Evolutionary conservation across 2,113 vertebrate species (phyloP).

Genomic region (Anseranas semipalmata): DNA sequence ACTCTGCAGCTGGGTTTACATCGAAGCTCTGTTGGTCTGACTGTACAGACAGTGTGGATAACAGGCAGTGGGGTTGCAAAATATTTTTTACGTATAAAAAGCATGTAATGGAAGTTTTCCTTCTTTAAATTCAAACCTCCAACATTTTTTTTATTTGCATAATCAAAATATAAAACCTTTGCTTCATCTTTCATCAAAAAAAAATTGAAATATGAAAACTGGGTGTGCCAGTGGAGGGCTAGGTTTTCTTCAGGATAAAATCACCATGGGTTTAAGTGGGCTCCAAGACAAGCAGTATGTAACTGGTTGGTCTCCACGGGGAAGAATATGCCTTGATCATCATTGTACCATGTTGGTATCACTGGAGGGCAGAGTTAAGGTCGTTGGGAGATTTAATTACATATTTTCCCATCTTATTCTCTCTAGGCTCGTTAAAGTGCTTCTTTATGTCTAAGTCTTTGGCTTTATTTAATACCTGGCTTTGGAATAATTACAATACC

Average conservation of each 20-base stretch:
- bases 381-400: neutral
- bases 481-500: neutral
- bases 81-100: neutral
- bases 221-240: neutral
- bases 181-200: neutral
- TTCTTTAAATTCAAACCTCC: neutral
- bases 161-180: neutral
- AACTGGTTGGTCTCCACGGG: neutral
- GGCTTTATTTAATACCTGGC: neutral
- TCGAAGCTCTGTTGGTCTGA: neutral
- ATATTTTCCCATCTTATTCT: neutral
- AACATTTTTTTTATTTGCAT: neutral
- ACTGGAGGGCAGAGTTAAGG: neutral
- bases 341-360: fast-evolving
- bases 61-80: neutral
- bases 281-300: neutral
- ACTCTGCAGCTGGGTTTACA: neutral
- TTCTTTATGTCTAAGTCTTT: neutral
- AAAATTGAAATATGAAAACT: neutral
- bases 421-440: neutral
- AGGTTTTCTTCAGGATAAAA: neutral
- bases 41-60: neutral
- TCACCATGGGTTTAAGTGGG: neutral
- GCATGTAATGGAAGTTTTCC: neutral
- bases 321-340: neutral